Base-by-base conservation (phyloP, 2,797 vertebrate species). In the Falco biarmicus region DNA sequence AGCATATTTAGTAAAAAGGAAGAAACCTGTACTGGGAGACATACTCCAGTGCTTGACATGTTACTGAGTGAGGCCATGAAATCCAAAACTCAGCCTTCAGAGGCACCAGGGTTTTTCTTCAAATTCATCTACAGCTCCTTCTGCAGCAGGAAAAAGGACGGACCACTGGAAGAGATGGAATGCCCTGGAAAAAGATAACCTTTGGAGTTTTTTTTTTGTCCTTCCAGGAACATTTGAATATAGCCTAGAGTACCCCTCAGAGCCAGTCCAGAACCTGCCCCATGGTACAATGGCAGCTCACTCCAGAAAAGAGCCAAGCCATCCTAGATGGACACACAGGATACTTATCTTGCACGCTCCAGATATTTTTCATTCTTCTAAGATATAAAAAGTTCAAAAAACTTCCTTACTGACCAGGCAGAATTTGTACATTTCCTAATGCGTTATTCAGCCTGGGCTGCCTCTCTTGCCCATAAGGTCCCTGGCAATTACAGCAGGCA, bases 221-320 rank as follows among this genome's bases (percentile, higher is more conserved):
- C 64, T 87, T 85, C 53, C 29, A 70, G 51, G 45, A 74, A 80
- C 37, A 22, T 32, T 19, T 56, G 13, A 47, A 12, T 28, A 65
- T 4, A 77, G 45, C 28, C 56, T 4, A 37, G 17, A 66, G 10
- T 13, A n/a, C 4, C 15, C 15, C 43, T 25, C 54, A 37, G 53
- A 71, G 47, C 12, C 39, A 61, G 48, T 32, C 21, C 37, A 64
- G 32, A 45, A 79, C 25, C 61, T 60, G 63, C 25, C 37, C 37
- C 11, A 8, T 1, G 7, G 43, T 1, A 68, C 50, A 28, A 66
- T 0, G 0, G 54, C 0, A 3, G 6, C 21, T 87, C 0, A 0
- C 56, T 37, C 65, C 32, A 79, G 56, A 57, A 57, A 19, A 65
- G 15, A 64, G 53, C 9, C 29, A 56, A 34, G 32, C 15, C 25